Percentiles rank a stretch among this genome's conserved stretches.
These are phyloP conservation scores for Galerucella nymphaeae DNA, from an alignment of 2,888 invertebrate species.

Conservation along the genomic window DNA sequence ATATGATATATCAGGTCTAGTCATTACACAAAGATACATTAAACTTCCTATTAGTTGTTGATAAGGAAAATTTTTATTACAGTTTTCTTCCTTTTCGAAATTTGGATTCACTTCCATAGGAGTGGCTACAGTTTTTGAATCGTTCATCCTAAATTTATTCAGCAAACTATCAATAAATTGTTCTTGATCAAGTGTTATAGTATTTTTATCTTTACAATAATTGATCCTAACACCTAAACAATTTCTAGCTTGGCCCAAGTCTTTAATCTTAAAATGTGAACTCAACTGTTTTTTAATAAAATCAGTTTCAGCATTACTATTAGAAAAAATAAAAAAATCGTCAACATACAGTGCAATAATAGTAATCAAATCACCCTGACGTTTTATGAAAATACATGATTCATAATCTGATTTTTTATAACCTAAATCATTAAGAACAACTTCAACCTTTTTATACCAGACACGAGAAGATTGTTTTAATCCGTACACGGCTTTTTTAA, in stretches of 20 bases:
- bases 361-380: constrained; percentile 33
- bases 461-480: constrained; percentile 34
- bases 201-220: neutral
- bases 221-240: constrained; percentile 11
- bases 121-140: constrained; percentile 12
- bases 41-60: constrained; percentile 12
- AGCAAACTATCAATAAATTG: constrained; percentile 1
- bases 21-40: constrained; percentile 13
- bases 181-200: constrained; percentile 10
- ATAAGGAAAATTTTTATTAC: constrained; percentile 6
- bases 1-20: constrained; percentile 14
- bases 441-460: constrained; percentile 31
- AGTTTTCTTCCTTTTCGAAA: neutral
- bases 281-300: constrained; percentile 39
- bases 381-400: constrained; percentile 47
- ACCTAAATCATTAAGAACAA: too few relatives aligned
- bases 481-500: constrained; percentile 24
- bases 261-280: constrained; percentile 42
- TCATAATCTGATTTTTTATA: constrained; percentile 43
- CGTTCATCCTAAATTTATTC: constrained; percentile 9
- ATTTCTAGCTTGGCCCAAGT: constrained; percentile 36
- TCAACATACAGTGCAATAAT: constrained; percentile 45
- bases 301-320: constrained; percentile 36
- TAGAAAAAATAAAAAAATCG: constrained; percentile 49
- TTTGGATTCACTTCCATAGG: constrained; percentile 5